These are phyloP conservation scores for Rhodeus uyekii DNA, from an alignment of 2,797 vertebrate genomes.

Conservation along the genomic window DNA sequence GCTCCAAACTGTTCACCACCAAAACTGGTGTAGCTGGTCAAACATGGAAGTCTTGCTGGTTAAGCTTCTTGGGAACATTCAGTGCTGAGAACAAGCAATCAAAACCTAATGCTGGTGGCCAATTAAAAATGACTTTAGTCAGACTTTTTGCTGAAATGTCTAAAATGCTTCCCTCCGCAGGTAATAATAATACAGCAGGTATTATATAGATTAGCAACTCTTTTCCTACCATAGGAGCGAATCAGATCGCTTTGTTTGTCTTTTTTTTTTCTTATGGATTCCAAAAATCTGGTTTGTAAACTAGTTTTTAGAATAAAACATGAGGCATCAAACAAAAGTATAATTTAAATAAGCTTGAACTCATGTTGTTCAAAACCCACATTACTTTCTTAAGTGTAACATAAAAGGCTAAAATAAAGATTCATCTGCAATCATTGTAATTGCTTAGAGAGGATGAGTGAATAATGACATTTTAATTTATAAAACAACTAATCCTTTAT, in stretches of 20 bases:
- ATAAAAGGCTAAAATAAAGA: background rate
- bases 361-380: background rate
- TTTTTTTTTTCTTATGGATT: background rate
- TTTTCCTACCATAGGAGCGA: background rate
- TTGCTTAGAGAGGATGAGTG: background rate
- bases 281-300: background rate
- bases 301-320: background rate
- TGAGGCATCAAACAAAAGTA: background rate
- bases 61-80: background rate
- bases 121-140: conserved; percentile 45
- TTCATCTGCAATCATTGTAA: background rate
- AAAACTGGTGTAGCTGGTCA: background rate
- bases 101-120: conserved; percentile 46
- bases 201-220: background rate
- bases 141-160: conserved; percentile 38
- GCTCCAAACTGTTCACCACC: background rate
- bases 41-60: background rate
- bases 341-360: background rate
- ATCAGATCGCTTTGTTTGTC: background rate
- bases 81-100: background rate
- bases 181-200: no score
- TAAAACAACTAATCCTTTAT: conserved; percentile 4
- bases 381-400: background rate
- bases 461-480: background rate
- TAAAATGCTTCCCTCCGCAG: conserved; percentile 14